phyloP scores from a whole-genome alignment of 2,113 vertebrate species.

The Athene cunicularia region DNA sequence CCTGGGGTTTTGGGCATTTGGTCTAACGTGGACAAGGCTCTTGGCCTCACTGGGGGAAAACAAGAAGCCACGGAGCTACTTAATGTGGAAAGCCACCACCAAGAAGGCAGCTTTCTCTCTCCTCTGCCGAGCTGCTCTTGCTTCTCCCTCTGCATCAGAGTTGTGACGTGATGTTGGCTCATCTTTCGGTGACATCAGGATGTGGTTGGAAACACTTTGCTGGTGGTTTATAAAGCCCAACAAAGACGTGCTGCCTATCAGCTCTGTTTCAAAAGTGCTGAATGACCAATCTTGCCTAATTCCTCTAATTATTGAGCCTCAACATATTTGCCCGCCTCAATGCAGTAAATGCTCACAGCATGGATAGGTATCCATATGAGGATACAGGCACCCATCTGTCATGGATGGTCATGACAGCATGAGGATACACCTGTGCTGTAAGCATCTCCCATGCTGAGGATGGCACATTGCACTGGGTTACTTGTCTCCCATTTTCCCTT shows the following conservation, averaged over 20 bases:
- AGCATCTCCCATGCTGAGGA: background rate
- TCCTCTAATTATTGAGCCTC: background rate
- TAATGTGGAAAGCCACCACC: background rate
- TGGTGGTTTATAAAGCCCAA: background rate
- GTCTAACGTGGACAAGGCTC: background rate
- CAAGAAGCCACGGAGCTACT: background rate
- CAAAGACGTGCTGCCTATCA: accelerated
- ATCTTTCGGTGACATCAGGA: background rate
- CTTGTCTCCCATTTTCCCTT: background rate
- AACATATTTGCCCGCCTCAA: accelerated
- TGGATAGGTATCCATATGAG: accelerated
- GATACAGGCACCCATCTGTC: background rate
- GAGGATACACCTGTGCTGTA: background rate
- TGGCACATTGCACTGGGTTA: background rate
- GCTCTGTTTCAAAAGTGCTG: accelerated
- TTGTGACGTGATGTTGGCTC: accelerated
- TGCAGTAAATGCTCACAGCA: background rate
- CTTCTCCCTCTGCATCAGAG: background rate
- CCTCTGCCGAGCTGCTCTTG: background rate
- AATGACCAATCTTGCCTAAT: background rate
- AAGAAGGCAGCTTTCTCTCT: background rate
- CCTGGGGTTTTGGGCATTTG: background rate
- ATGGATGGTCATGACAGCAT: background rate
- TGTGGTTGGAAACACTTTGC: background rate
- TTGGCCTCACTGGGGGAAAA: background rate